Base-by-base conservation (phyloP, 2,797 vertebrate species). In the Anolis apletophallus region DNA sequence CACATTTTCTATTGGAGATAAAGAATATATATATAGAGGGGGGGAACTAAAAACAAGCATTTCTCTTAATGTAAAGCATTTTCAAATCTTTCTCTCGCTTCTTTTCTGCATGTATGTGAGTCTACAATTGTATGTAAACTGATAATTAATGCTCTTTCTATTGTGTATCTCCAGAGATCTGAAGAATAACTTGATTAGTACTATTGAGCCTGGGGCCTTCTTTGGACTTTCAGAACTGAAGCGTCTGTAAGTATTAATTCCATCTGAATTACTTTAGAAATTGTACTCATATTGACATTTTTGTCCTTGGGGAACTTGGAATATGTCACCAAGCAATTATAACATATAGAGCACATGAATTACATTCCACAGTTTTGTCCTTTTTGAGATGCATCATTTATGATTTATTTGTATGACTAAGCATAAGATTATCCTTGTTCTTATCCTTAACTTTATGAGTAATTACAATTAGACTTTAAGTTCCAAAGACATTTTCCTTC, bases 101-200 rank as follows among this genome's bases (percentile, higher is more conserved):
- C 26, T 55, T 23, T 54, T 14, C 54, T 88, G 10, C 21, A 86
- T 5, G 0, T 81, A 1, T 86, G 3, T 71, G 87, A 77, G 19
- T 59, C 72, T 72, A 36, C 78, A 86, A 74, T 50, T 79, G 76
- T 86, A 88, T 69, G 87, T 90, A 91, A 92, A 91, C 90, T 83
- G 67, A 69, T 94, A 92, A 94, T 94, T 94, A 93, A 95, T 93
- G 73, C 80, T 91, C 67, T 80, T 95, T 83, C 91, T 94, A 61
- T 92, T 95, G 93, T 93, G 74, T 93, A 80, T 95, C 88, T 94
- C 90, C 88, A 99, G 98, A 95, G 98, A 98, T 96, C 96, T 99
- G 96, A 98, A 96, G 96, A 98, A 97, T 97, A 99, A 99, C 96
- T 97, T 99, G 96, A 98, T 99, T 95, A 98, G 98, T 94, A 98